These are phyloP conservation scores for Elmis aenea DNA, from an alignment of 2,888 invertebrate species.

Conservation along the genomic window DNA sequence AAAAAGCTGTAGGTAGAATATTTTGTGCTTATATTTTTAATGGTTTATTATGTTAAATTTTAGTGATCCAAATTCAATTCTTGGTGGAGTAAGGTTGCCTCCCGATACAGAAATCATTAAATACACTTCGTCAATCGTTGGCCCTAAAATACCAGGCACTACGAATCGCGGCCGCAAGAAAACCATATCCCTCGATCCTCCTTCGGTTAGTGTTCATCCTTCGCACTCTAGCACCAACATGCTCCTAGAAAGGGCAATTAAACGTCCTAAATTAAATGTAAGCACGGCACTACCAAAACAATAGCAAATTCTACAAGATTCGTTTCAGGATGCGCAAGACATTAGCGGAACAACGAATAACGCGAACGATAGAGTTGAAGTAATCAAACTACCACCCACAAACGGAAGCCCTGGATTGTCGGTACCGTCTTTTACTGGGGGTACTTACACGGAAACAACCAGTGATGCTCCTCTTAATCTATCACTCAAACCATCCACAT, in stretches of 20 bases:
- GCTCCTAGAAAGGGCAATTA: slow-evolving; percentile 49
- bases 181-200: slow-evolving; percentile 81
- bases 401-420: slow-evolving; percentile 44
- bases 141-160: slow-evolving; percentile 79
- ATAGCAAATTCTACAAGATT: too few relatives aligned
- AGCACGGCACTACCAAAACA: slow-evolving; percentile 27
- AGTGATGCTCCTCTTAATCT: slow-evolving; percentile 78
- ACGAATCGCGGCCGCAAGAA: slow-evolving; percentile 83
- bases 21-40: slow-evolving; percentile 15
- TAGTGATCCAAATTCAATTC: slow-evolving; percentile 77
- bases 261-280: slow-evolving; percentile 43
- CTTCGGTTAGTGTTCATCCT: slow-evolving; percentile 55
- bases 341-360: slow-evolving; percentile 31
- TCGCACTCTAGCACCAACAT: slow-evolving; percentile 46
- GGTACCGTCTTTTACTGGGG: slow-evolving; percentile 26
- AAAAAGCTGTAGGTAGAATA: slow-evolving; percentile 6
- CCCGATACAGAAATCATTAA: slow-evolving; percentile 88
- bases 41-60: slow-evolving; percentile 14
- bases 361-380: slow-evolving; percentile 69
- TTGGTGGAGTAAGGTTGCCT: slow-evolving; percentile 78
- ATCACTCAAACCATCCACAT: slow-evolving; percentile 65
- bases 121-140: slow-evolving; percentile 81
- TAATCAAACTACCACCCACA: slow-evolving; percentile 73
- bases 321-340: slow-evolving; percentile 33
- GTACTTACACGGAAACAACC: slow-evolving; percentile 50